Base-by-base conservation (phyloP, 1,140 invertebrate genomes). In the Brachionus calyciflorus region DNA sequence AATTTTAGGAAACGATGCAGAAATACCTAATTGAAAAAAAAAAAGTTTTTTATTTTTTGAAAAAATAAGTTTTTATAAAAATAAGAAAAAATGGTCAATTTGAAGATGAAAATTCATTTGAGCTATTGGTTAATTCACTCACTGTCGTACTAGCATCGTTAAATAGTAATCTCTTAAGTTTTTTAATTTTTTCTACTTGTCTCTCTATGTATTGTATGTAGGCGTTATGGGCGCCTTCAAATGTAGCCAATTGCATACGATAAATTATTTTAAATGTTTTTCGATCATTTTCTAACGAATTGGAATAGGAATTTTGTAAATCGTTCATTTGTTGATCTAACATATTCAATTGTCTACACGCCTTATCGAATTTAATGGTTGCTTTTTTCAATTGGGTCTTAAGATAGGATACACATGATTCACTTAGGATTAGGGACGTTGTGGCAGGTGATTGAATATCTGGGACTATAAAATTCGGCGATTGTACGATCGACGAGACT, bases 251-350 rank as follows among this genome's bases (percentile, higher is more conserved):
- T 51, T 73, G 69, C 69, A 73, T 73, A 10, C 69, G 44, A n/a
- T 73, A 73, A 51, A 73, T 51, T 51, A 73, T 55, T 28, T 73
- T 73, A 28, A 73, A 73, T 17, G 69, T 73, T 46, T 73, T 73
- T n/a, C 69, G 44, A n/a, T 73, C 69, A 28, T 73, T 73, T 40
- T 73, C 46, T 10, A 73, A 19, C 21, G 69, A 73, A 7, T 40
- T 51, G 4, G 33, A 55, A 33, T 73, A 73, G 28, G 69, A 73
- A 46, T 73, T 73, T 49, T 73, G 69, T 24, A 73, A 37, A 37
- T 73, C 69, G 46, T 51, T 49, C 46, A 73, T 55, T 10, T 73
- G 69, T 30, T 55, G 69, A 24, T 73, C 69, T 9, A 73, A 28
- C 69, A 73, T 55, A 19, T 21, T 55, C 28, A 73, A 40, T 37